A percentile compares a stretch with the other conserved stretches of the same genome.
These are phyloP conservation scores for Drosophila pseudotalamancana DNA, from an alignment of 2,888 invertebrate genomes.

Conservation along the genomic window DNA sequence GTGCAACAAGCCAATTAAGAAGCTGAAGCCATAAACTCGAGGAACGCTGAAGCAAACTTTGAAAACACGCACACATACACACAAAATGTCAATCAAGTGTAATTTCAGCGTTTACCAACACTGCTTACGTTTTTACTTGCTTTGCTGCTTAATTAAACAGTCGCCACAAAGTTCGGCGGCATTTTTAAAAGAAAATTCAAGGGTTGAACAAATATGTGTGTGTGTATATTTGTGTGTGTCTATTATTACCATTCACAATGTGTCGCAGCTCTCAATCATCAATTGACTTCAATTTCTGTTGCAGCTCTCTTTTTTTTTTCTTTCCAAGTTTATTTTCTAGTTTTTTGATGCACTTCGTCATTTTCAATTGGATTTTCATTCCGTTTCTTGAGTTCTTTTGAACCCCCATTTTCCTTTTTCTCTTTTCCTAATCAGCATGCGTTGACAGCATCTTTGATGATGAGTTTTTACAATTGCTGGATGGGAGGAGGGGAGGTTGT, in stretches of 20 bases:
- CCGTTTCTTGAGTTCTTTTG: constrained; percentile 30
- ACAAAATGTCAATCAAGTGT: background rate
- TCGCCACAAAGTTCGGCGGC: constrained; percentile 55
- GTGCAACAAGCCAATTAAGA: background rate
- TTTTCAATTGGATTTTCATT: constrained; percentile 43
- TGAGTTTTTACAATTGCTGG: too few relatives aligned
- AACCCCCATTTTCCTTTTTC: background rate
- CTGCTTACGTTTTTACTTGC: background rate
- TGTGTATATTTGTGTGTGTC: constrained; percentile 18
- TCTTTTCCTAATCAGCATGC: constrained; percentile 39
- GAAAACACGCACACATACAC: too few relatives aligned
- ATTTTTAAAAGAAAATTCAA: constrained; percentile 46
- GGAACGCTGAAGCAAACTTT: background rate
- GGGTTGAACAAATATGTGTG: too few relatives aligned
- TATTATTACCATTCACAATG: constrained; percentile 60
- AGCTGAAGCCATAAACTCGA: background rate
- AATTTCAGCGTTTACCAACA: background rate
- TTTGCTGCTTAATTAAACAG: constrained; percentile 58
- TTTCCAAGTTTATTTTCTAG: constrained; percentile 35
- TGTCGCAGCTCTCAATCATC: constrained; percentile 62
- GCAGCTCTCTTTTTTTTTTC: too few relatives aligned
- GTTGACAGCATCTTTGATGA: constrained; percentile 39
- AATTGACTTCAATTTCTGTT: constrained; percentile 73
- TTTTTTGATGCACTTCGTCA: constrained; percentile 57
- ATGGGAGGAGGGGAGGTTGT: background rate